Evolutionary conservation across 2,113 vertebrate genomes (phyloP), one percentile per base, ranked within the genome.

Genomic region (Heterotilapia buettikoferi): DNA sequence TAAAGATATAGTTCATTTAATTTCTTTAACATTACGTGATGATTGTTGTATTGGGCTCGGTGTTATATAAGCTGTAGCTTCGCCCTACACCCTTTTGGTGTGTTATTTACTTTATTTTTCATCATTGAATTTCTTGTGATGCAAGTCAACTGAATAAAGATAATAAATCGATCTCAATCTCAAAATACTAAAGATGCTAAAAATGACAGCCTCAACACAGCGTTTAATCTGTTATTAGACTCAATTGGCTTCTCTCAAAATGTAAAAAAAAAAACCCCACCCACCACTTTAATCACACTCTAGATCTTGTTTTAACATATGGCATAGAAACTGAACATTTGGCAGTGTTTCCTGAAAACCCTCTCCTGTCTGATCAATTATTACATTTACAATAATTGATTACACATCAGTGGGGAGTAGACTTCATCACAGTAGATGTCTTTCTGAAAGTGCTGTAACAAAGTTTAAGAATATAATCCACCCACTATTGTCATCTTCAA

Each of bases 321-420:
- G 14, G 26, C 0, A 31, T 31, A 59, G 14, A 59, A 59, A 59
- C 1, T 0, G 26, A 61, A 61, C 0, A 1, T 52, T 52, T 19
- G 0, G 0, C 50, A 61, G 57, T 6, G 57, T 61, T 31, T 61
- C 8, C 57, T 31, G 26, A 61, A 61, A 61, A 61, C 24, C 24
- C 24, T 29, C 54, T 59, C 56, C 24, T 9, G 26, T 61, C 57
- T 61, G 14, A 61, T 61, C 26, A 31, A 24, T 24, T 24, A 24
- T 57, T 26, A 57, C 24, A 29, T 59, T 31, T 59, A 61, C 57
- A 61, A 18, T 31, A 31, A 61, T 31, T 4, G 57, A 61, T 61
- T 61, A 61, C 57, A 61, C 14, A 61, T 1, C 57, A 18, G 57
- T 31, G 57, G 2, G 0, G 57, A 59, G 26, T 59, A 59, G 8